Conservation (phyloP, 2,113 vertebrate genomes). For the Pelobates fuscus region DNA sequence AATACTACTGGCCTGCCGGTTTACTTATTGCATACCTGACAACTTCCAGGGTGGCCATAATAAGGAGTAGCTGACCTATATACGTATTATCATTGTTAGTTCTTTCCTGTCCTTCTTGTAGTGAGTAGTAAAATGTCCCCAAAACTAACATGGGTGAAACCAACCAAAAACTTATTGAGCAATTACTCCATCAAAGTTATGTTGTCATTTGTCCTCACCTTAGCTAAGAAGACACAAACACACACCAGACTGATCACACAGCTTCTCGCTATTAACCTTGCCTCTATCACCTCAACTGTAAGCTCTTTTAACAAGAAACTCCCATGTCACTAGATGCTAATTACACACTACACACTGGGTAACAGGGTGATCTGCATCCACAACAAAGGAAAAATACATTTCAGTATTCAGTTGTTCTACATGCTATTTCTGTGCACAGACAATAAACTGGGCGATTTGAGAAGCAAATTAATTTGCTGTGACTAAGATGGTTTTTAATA, state of each 20-base stretch:
- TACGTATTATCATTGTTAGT: no score
- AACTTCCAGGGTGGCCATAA: no score
- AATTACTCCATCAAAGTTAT: no score
- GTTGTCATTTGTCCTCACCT: no score
- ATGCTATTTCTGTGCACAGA: slow-evolving; percentile 19
- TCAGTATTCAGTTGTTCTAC: slow-evolving; percentile 37
- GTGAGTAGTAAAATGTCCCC: no score
- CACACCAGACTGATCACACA: neutral
- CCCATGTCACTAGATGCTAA: slow-evolving; percentile 38
- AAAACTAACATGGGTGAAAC: no score
- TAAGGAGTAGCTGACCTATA: no score
- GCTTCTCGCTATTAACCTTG: neutral
- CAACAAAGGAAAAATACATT: slow-evolving; percentile 25
- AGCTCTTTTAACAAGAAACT: slow-evolving; percentile 27
- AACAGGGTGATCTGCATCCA: slow-evolving; percentile 13
- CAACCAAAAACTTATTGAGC: no score
- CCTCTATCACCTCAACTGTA: neutral
- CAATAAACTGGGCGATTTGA: slow-evolving; percentile 4
- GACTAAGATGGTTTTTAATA: slow-evolving; percentile 18
- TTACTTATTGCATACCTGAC: no score
- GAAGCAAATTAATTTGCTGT: slow-evolving; percentile 4
- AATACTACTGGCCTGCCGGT: no score
- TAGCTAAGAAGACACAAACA: neutral
- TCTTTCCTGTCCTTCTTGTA: no score
- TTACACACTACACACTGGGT: slow-evolving; percentile 9